Base-by-base conservation (phyloP, 2,113 vertebrate genomes). In the Pristiophorus japonicus region DNA sequence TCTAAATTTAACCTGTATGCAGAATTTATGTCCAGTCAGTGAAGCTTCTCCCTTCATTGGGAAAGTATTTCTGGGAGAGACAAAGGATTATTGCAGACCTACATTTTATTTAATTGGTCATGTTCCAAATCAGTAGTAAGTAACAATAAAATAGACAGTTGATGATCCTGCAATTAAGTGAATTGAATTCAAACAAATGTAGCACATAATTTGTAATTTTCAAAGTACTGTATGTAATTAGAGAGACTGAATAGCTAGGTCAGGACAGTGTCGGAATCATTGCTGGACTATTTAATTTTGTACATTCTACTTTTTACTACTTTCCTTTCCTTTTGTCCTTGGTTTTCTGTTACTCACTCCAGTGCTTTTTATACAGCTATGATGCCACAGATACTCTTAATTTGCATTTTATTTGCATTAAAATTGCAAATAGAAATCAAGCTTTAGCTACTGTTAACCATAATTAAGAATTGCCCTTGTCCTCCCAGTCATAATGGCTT, bases 101-200 rank as follows among this genome's bases (percentile, higher is more conserved):
- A 47, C 38, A 47, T 94, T 66, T 70, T 67, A 67, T 51, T 51
- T 94, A 94, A 94, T 94, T 94, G 93, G 22, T 34, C 42, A 94
- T 51, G 65, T 67, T 30, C 93, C 93, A 94, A 65, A 30, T 94
- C 65, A 51, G 45, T 94, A 12, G 93, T 70, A 51, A 70, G 65
- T 30, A 94, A 94, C 66, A 94, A 67, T 94, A 94, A 94, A 94
- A 94, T 70, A 73, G 42, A 94, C 22, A 94, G 63, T 73, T 94
- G 93, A 94, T 70, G 45, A 47, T 70, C 22, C 66, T 51, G 65
- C 65, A 94, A 94, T 94, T 94, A 94, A 94, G 24, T 94, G 45
- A 92, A 94, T 73, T 73, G 93, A 94, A 70, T 67, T 94, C 65
- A 94, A 94, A 94, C 51, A 70, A 5, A 73, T 67, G 65, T 66